phyloP scores from a whole-genome alignment of 2,888 invertebrate genomes.

The Trichopria drosophilae region DNA sequence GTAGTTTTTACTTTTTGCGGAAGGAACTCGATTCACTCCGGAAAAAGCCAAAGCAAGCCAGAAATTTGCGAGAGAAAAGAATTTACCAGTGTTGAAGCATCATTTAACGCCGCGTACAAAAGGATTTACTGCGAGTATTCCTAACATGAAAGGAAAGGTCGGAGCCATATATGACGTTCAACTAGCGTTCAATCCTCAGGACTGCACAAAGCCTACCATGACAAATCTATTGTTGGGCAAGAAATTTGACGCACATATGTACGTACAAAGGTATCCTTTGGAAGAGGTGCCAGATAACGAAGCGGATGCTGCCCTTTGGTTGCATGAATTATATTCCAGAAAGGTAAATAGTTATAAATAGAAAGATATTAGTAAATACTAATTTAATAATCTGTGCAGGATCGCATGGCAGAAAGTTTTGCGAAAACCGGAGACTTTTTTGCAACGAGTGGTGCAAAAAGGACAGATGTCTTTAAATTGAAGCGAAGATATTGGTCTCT shows the following conservation, averaged over 20 bases:
- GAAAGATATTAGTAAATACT: slow-evolving; percentile 5
- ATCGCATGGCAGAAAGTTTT: slow-evolving; percentile 75
- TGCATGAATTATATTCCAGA: slow-evolving; percentile 78
- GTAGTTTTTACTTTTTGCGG: slow-evolving; percentile 84
- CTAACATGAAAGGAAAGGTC: slow-evolving; percentile 77
- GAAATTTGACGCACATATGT: slow-evolving; percentile 73
- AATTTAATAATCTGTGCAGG: no score
- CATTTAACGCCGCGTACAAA: slow-evolving; percentile 93
- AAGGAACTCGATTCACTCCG: slow-evolving; percentile 89
- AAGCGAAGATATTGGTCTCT: slow-evolving; percentile 69
- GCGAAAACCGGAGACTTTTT: slow-evolving; percentile 79
- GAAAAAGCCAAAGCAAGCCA: slow-evolving; percentile 85
- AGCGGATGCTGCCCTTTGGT: slow-evolving; percentile 75
- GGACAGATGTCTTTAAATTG: slow-evolving; percentile 64
- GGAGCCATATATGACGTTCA: slow-evolving; percentile 84
- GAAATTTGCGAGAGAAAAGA: slow-evolving; percentile 84
- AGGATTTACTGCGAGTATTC: slow-evolving; percentile 87
- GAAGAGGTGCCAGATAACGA: slow-evolving; percentile 78
- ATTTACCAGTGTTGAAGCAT: slow-evolving; percentile 81
- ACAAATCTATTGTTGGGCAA: slow-evolving; percentile 76
- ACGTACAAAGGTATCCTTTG: slow-evolving; percentile 79
- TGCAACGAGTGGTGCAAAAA: slow-evolving; percentile 71
- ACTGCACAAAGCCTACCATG: slow-evolving; percentile 75
- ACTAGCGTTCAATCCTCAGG: slow-evolving; percentile 69
- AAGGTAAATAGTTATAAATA: slow-evolving; percentile 65